These are phyloP conservation scores for pig (Sus scrofa) DNA, from an alignment of 2,113 vertebrate genomes.

Conservation along the genomic window DNA sequence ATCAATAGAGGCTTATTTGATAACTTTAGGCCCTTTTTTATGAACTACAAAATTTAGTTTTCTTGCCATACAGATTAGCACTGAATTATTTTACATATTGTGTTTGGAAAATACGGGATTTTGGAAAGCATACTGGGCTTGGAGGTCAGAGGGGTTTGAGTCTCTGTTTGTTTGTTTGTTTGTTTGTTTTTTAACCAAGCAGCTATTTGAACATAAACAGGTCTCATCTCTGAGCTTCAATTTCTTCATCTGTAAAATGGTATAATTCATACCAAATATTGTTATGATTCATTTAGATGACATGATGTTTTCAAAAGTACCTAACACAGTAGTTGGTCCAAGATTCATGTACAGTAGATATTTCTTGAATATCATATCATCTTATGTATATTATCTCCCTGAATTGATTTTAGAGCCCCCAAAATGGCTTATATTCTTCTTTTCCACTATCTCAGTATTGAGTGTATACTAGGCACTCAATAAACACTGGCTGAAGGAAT, in stretches of 20 bases:
- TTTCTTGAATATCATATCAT: not conserved
- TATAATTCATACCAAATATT: not conserved
- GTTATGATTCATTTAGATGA: not conserved
- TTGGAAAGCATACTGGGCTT: not conserved
- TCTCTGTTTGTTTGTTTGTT: not conserved
- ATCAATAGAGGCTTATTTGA: not conserved
- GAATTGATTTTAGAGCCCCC: not conserved
- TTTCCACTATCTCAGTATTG: not conserved
- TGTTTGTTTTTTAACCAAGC: not conserved
- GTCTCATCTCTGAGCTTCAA: not conserved
- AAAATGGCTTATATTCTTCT: not conserved
- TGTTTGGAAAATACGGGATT: not conserved
- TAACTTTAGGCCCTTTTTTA: not conserved
- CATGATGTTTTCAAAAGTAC: not conserved
- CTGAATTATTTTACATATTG: not conserved
- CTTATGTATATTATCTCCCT: not conserved
- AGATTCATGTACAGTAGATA: not conserved
- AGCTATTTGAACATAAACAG: not conserved
- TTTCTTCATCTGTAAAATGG: not conserved
- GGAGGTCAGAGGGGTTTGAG: not conserved
- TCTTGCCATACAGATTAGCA: not conserved
- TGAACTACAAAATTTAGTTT: not conserved
- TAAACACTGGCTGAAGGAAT: not conserved
- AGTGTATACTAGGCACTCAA: not conserved
- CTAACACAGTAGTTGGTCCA: not conserved